Evolutionary conservation across 2,888 invertebrate species (phyloP).

Genomic region (Hermodice carunculata): DNA sequence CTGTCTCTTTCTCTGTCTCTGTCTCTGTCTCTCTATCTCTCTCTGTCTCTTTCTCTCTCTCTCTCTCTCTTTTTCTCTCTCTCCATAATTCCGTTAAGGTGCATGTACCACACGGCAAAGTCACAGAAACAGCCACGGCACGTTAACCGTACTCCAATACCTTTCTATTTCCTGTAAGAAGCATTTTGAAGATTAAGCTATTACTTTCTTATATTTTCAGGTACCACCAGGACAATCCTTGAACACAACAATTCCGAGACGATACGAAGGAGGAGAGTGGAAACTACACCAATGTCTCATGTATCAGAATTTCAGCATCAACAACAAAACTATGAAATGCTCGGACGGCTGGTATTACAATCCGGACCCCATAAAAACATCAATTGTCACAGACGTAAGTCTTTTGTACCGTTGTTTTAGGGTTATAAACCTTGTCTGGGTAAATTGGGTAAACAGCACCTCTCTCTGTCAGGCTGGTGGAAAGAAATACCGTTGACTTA

Average conservation of each 20-base stretch:
- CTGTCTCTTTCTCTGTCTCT: not conserved
- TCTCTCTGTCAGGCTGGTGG: no score
- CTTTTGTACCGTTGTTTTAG: no score
- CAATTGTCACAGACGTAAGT: constrained; percentile 42
- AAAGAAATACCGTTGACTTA: no score
- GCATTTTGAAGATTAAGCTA: not conserved
- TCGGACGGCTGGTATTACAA: constrained; percentile 39
- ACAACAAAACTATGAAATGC: constrained; percentile 33
- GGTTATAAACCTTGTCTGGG: no score
- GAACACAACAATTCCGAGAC: constrained; percentile 21
- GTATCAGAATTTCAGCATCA: constrained; percentile 17
- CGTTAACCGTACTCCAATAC: not conserved
- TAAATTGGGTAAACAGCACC: no score
- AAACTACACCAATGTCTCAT: constrained; percentile 25
- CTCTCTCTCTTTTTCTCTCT: not conserved
- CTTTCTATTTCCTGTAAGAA: not conserved
- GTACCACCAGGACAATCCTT: constrained; percentile 18
- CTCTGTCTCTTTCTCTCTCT: not conserved
- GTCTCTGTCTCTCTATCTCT: not conserved
- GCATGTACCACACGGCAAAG: no score
- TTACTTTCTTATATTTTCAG: constrained; percentile 16
- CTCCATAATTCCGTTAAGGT: no score
- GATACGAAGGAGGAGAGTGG: constrained; percentile 7
- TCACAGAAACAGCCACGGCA: not conserved
- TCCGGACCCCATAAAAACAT: constrained; percentile 27